phyloP scores from a whole-genome alignment of 2,888 invertebrate genomes.

The Mycalesis mineus region DNA sequence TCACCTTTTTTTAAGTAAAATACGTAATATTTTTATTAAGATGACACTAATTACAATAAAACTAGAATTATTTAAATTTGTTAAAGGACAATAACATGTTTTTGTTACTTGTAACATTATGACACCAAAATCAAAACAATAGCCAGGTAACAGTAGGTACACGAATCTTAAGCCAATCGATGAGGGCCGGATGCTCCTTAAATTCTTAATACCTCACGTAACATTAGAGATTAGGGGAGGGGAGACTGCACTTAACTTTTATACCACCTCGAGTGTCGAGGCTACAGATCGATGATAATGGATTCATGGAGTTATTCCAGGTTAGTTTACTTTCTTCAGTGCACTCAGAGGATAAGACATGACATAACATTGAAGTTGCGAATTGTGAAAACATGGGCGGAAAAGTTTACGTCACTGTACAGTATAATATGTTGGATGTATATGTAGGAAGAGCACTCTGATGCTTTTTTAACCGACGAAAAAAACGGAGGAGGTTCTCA shows the following conservation, averaged over 20 bases:
- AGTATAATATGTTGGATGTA: no score
- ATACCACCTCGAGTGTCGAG: constrained; percentile 50
- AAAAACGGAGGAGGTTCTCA: no score
- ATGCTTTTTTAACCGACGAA: no score
- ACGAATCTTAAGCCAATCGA: constrained; percentile 42
- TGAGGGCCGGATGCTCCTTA: constrained; percentile 53
- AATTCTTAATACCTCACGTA: constrained; percentile 78
- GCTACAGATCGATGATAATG: constrained; percentile 55
- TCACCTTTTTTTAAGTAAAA: no score
- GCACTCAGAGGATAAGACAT: constrained; percentile 14
- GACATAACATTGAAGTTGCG: not conserved
- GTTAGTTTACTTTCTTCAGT: constrained; percentile 16
- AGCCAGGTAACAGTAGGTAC: constrained; percentile 19
- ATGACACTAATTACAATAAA: no score
- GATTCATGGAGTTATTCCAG: constrained; percentile 23
- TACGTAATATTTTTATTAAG: no score
- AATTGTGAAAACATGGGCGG: not conserved
- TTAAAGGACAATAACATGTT: no score
- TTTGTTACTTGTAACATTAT: no score
- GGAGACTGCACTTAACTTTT: constrained; percentile 67
- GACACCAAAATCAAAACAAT: constrained; percentile 30
- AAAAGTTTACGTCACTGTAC: not conserved
- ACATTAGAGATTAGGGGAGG: constrained; percentile 66
- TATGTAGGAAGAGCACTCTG: no score
- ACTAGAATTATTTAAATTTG: no score